Percentiles rank a stretch among this genome's conserved stretches.
Conservation (phyloP, 2,797 vertebrate genomes). For the Discoglossus pictus region DNA sequence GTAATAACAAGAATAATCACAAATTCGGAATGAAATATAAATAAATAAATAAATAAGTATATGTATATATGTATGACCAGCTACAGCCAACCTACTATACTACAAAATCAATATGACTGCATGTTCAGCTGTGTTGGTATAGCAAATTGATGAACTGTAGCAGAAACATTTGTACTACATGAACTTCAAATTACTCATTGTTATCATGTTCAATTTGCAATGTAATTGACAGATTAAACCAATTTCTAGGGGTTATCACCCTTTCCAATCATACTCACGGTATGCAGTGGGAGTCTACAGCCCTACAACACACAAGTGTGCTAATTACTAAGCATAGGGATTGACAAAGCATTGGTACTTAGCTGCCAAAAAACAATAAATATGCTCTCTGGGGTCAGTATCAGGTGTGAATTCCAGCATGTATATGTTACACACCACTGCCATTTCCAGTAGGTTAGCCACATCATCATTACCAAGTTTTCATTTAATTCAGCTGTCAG, state of each 20-base stretch:
- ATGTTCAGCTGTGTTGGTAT: no score
- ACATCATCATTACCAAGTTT: background rate
- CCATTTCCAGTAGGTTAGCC: background rate
- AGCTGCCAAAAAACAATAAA: background rate
- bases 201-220: no score
- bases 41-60: no score
- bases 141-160: no score
- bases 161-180: no score
- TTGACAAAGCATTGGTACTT: background rate
- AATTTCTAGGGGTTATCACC: background rate
- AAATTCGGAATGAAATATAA: no score
- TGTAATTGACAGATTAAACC: background rate
- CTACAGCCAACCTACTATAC: no score
- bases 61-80: no score
- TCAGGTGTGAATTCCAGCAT: background rate
- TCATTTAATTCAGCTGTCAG: background rate
- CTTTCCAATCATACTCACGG: background rate
- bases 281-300: background rate
- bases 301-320: background rate
- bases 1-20: no score
- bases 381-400: background rate
- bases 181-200: no score
- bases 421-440: background rate
- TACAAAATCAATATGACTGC: no score
- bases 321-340: background rate